These are phyloP conservation scores for Pseudomyrmex concolor DNA, from an alignment of 1,140 invertebrate species.

Conservation along the genomic window DNA sequence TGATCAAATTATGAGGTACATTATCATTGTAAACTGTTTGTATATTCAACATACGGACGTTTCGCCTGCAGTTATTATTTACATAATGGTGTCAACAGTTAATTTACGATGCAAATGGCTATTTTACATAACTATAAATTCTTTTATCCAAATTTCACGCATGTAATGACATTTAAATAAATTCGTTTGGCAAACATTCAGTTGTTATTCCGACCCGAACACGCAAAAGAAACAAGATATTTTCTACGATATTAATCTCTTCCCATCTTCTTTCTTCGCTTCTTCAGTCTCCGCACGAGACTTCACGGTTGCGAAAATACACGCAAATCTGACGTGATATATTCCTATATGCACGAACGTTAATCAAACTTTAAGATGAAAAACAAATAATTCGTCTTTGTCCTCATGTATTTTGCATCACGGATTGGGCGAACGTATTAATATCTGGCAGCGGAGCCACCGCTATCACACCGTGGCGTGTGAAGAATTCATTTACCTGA, in stretches of 20 bases:
- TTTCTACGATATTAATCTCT: constrained; percentile 16
- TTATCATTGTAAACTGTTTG: not conserved
- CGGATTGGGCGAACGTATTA: constrained; percentile 29
- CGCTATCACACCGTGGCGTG: not conserved
- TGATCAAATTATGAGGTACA: too few relatives aligned
- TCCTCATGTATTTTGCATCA: constrained; percentile 39
- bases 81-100: constrained; percentile 21
- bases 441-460: constrained; percentile 28
- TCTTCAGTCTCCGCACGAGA: not conserved
- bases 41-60: not conserved
- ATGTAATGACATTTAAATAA: constrained; percentile 10
- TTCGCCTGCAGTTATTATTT: not conserved
- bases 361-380: constrained; percentile 59
- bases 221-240: not conserved
- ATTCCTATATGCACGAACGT: not conserved
- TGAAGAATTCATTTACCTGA: constrained; percentile 59
- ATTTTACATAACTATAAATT: constrained; percentile 5
- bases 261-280: too few relatives aligned
- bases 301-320: constrained; percentile 15
- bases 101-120: not conserved
- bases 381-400: constrained; percentile 53
- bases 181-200: not conserved
- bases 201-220: not conserved
- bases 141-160: not conserved
- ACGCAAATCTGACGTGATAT: constrained; percentile 39